A percentile compares a stretch with the other conserved stretches of the same genome.
These are phyloP conservation scores for Siphamia tubifer DNA, from an alignment of 2,113 vertebrate species.

Conservation along the genomic window DNA sequence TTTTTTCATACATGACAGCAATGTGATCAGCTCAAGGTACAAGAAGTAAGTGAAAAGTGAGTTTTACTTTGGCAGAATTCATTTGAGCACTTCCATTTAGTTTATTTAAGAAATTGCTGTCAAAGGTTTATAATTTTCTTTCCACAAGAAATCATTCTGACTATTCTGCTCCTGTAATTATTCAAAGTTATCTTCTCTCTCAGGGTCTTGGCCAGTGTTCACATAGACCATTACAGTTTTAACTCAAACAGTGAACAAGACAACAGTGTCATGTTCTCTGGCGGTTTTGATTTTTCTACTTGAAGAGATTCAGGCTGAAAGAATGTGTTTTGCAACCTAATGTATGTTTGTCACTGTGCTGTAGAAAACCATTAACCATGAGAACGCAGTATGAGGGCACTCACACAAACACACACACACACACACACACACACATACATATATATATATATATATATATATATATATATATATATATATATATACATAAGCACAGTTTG, in stretches of 20 bases:
- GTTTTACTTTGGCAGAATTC: too few relatives aligned
- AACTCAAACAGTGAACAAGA: constrained; percentile 11
- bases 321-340: constrained; percentile 24
- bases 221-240: neutral
- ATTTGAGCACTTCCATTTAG: too few relatives aligned
- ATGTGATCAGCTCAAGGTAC: too few relatives aligned
- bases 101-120: too few relatives aligned
- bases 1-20: too few relatives aligned
- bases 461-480: too few relatives aligned
- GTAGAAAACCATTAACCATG: constrained; percentile 49
- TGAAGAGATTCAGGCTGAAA: neutral
- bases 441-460: too few relatives aligned
- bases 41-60: too few relatives aligned
- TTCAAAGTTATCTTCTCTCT: neutral
- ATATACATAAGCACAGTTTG: too few relatives aligned
- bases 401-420: too few relatives aligned
- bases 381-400: constrained; percentile 29
- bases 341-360: constrained; percentile 34
- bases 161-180: neutral
- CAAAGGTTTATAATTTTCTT: neutral
- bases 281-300: constrained; percentile 2
- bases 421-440: too few relatives aligned
- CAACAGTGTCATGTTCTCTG: constrained; percentile 19
- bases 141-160: neutral
- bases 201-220: neutral